phyloP scores from a whole-genome alignment of 2,797 vertebrate genomes.

The Helarctos malayanus region DNA sequence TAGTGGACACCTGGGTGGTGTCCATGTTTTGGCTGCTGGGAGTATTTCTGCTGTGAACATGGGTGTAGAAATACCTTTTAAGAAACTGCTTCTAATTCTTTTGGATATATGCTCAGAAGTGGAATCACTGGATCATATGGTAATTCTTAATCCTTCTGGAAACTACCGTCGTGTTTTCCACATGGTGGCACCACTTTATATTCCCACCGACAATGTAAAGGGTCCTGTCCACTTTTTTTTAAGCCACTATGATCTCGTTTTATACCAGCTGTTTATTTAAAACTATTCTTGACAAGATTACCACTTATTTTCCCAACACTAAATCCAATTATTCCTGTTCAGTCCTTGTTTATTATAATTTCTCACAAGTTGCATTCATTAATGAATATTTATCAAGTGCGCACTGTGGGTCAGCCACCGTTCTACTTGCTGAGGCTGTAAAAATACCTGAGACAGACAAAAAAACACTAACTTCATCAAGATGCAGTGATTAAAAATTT shows the following conservation, averaged over 20 bases:
- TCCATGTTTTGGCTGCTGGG: not conserved
- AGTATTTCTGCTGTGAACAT: not conserved
- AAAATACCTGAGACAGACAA: fast-evolving
- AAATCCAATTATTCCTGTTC: fast-evolving
- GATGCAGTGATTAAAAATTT: not conserved
- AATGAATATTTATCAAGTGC: not conserved
- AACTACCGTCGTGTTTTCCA: not conserved
- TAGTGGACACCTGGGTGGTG: no score
- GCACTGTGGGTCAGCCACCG: fast-evolving
- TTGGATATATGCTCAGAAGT: not conserved
- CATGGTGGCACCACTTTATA: no score
- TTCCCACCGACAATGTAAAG: not conserved
- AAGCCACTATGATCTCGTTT: not conserved
- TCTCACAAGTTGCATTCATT: not conserved
- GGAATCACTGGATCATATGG: not conserved
- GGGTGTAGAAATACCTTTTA: no score
- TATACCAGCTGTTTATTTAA: not conserved
- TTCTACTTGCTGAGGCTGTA: no score
- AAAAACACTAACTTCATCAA: not conserved
- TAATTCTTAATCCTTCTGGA: no score
- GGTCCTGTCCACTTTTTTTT: not conserved
- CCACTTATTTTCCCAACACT: not conserved
- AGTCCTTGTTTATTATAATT: no score
- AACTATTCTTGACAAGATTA: not conserved
- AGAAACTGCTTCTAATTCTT: not conserved